These are phyloP conservation scores for Albula goreensis DNA, from an alignment of 2,113 vertebrate genomes.

Conservation along the genomic window DNA sequence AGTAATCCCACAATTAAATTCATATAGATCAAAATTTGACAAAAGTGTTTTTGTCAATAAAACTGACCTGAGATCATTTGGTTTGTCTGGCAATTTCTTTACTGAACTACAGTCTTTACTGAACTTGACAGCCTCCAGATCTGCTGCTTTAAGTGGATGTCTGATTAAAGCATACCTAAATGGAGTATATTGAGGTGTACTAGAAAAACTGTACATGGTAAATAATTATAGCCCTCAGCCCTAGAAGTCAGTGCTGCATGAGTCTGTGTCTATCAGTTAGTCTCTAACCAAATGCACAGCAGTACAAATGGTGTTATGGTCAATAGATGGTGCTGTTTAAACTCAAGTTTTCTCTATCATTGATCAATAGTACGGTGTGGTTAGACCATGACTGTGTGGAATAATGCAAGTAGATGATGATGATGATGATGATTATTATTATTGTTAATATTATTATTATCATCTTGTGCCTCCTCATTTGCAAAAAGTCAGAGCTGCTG, in stretches of 20 bases:
- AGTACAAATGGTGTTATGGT: not conserved
- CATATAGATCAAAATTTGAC: not conserved
- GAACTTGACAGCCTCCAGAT: not conserved
- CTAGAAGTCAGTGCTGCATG: not conserved
- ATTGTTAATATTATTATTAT: not conserved
- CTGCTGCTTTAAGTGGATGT: not conserved
- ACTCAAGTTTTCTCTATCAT: not conserved
- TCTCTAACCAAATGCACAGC: not conserved
- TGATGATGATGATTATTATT: not conserved
- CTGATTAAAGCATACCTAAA: not conserved
- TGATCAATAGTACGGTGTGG: not conserved
- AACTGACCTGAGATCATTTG: not conserved
- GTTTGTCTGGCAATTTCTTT: not conserved
- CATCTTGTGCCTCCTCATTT: not conserved
- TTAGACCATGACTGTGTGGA: not conserved
- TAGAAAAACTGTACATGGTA: too few species aligned
- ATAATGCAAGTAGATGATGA: not conserved
- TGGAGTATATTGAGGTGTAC: not conserved
- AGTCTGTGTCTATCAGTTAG: not conserved
- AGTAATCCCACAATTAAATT: not conserved
- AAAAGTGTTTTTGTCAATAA: not conserved
- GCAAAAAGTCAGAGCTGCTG: not conserved
- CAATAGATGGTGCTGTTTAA: slow-evolving; percentile 9
- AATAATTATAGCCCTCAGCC: not conserved
- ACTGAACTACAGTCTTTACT: not conserved